phyloP scores from a whole-genome alignment of 2,797 vertebrate genomes.

The Eulemur albifrons region DNA sequence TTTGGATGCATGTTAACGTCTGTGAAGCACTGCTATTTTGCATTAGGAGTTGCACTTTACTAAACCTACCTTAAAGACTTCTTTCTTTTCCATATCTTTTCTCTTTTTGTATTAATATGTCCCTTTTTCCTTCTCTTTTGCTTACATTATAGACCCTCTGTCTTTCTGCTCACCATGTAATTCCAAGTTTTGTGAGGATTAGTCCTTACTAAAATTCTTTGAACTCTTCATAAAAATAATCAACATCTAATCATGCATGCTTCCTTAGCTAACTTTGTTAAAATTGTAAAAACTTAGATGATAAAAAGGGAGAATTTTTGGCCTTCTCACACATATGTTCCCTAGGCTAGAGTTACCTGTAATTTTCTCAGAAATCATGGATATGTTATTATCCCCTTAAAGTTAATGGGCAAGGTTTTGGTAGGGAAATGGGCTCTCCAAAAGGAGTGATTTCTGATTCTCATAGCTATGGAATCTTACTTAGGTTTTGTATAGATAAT shows the following conservation, averaged over 20 bases:
- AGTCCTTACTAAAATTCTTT: not conserved
- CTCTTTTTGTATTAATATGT: not conserved
- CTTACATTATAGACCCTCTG: not conserved
- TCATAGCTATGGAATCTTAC: not conserved
- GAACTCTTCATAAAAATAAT: constrained; percentile 10
- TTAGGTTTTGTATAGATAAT: constrained; percentile 27
- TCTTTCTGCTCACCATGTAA: not conserved
- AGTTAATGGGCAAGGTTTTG: not conserved
- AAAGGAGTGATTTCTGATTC: constrained; percentile 20
- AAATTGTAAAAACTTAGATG: not conserved
- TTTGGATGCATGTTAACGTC: not conserved
- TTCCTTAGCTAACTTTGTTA: not conserved
- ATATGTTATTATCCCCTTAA: constrained; percentile 12
- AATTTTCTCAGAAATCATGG: not conserved
- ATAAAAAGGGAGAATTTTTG: not conserved
- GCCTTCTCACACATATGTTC: not conserved
- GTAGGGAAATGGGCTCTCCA: not conserved
- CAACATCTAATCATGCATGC: not conserved
- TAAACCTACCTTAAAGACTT: not conserved
- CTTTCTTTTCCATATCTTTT: not conserved
- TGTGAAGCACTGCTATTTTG: not conserved
- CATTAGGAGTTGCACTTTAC: not conserved
- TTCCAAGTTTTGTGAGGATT: constrained; percentile 2
- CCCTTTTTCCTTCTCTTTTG: not conserved
- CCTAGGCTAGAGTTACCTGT: not conserved